Evolutionary conservation across 2,888 invertebrate genomes (phyloP), one percentile per base, ranked within the genome.

Genomic region (Mimachlamys varia): DNA sequence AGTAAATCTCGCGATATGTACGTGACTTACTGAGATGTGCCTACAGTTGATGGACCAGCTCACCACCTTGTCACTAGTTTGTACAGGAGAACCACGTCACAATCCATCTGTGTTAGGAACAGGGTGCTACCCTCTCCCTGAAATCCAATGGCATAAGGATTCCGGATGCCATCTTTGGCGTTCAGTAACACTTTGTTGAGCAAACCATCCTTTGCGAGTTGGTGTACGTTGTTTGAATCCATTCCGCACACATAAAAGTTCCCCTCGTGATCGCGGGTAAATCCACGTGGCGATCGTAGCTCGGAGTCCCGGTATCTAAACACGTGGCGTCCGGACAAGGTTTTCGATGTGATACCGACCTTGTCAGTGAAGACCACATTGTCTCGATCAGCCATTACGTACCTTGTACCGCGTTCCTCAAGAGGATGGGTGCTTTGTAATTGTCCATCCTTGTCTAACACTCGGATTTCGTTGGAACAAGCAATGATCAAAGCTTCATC

Each of bases 71-170:
- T 92, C n/a, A 92, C 88, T 27, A 92, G 90, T 62, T 89, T 62
- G n/a, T 89, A 92, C 33, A 92, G 22, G 87, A 89, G 89, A 0
- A 91, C 91, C 27, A 89, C 27, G 55, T 92, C 92, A 62, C 90
- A 92, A 53, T 92, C 91, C 92, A 92, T 92, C 44, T 92, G 90
- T 53, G 92, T 92, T 0, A 92, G 90, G 37, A 92, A 89, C 50
- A 92, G 88, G 49, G 88, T 87, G 17, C 89, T 90, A 12, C 44
- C 90, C 0, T 76, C 50, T 5, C 50, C 50, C 55, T 91, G 90
- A 37, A 92, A 90, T 53, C 89, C 89, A 37, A 92, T 88, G 22
- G 88, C 88, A 44, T 92, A 92, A 4, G 92, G 92, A 50, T 92
- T 92, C 37, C 89, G 37, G 53, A 92, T 91, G 0, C 88, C 90